Percentiles rank a stretch among this genome's conserved stretches.
Conservation (phyloP, 2,113 vertebrate species). For the Pluvialis apricaria region DNA sequence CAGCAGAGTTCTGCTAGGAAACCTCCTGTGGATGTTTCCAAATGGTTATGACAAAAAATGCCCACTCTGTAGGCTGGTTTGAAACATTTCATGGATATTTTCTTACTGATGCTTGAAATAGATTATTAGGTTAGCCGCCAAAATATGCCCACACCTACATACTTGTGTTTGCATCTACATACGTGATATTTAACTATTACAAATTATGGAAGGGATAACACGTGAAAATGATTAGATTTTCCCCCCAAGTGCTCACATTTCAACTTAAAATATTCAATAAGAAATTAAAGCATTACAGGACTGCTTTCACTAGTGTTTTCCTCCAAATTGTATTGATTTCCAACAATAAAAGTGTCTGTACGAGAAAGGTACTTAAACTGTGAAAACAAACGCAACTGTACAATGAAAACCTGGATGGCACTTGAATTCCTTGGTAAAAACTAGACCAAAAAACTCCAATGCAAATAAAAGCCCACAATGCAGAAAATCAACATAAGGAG, state of each 20-base stretch:
- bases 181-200: neutral
- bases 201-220: neutral
- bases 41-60: constrained; percentile 1
- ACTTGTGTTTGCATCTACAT: neutral
- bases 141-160: neutral
- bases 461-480: neutral
- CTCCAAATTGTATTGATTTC: neutral
- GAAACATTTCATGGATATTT: constrained; percentile 13
- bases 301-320: neutral
- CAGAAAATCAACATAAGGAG: neutral
- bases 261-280: neutral
- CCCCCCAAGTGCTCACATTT: neutral
- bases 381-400: neutral
- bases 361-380: neutral
- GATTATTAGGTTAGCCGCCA: neutral
- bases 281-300: neutral
- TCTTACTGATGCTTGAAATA: neutral
- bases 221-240: neutral
- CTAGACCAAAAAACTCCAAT: neutral
- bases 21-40: neutral
- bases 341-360: neutral
- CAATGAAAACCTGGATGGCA: neutral
- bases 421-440: neutral
- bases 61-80: neutral
- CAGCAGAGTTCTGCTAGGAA: constrained; percentile 26